Conservation (phyloP, 1,140 invertebrate species). For the Drosophila tsacasi region DNA sequence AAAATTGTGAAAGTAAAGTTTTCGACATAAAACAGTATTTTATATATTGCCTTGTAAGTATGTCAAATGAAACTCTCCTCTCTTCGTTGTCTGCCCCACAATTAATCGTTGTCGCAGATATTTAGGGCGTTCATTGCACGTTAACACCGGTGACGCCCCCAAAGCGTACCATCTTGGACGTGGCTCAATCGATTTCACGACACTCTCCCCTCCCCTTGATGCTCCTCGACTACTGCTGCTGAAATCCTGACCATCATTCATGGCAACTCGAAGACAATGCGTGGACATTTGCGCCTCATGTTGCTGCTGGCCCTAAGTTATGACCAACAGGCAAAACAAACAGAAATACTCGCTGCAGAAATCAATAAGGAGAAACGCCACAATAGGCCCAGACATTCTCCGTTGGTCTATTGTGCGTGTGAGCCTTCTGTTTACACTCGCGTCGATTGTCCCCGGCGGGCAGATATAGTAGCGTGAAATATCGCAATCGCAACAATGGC, state of each 20-base stretch:
- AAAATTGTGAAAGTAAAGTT: background rate
- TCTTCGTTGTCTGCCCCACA: constrained; percentile 21
- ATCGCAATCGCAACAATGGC: constrained; percentile 72
- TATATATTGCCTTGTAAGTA: background rate
- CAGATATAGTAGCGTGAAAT: constrained; percentile 62
- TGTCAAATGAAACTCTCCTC: constrained; percentile 5
- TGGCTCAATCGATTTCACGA: constrained; percentile 65
- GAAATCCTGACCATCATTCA: constrained; percentile 59
- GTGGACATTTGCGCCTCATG: constrained; percentile 71
- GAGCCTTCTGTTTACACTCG: constrained; percentile 53
- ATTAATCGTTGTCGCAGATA: constrained; percentile 58
- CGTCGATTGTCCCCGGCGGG: constrained; percentile 38
- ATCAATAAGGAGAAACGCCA: constrained; percentile 62
- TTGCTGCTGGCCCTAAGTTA: constrained; percentile 67
- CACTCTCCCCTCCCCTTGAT: constrained; percentile 12
- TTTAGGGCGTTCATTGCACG: constrained; percentile 62
- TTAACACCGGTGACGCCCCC: constrained; percentile 57
- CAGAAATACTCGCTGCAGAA: constrained; percentile 38
- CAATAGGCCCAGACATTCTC: constrained; percentile 46
- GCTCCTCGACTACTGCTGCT: constrained; percentile 1
- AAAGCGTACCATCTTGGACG: constrained; percentile 34
- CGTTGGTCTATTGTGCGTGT: constrained; percentile 64
- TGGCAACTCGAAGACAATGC: constrained; percentile 61
- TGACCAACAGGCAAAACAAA: constrained; percentile 79
- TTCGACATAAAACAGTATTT: background rate